Evolutionary conservation across 2,888 invertebrate genomes (phyloP), one percentile per base, ranked within the genome.

Genomic region (Nomada fabriciana): DNA sequence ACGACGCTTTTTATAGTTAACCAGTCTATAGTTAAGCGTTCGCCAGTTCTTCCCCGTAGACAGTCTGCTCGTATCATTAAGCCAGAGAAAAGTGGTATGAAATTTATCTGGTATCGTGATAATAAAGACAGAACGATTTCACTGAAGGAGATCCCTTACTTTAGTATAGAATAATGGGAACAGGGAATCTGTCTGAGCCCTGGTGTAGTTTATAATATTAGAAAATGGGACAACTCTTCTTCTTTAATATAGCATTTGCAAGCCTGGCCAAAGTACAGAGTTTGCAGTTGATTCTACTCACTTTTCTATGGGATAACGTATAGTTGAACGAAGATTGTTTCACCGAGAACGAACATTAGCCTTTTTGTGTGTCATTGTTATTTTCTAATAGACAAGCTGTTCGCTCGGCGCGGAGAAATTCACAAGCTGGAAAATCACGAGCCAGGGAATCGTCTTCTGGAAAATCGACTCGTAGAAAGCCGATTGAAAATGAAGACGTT

Each of bases 391-490:
- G 60, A 13, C 53, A 10, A 67, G 57, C 25, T 53, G n/a, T 63
- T 36, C 50, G 42, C 69, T 67, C 52, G 70, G 20, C 63, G 70
- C 55, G 80, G 86, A 84, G 86, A 86, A 86, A 86, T 80, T 86
- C 77, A 57, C 65, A 72, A 36, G 64, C 25, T 72, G 80, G 76
- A 76, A 86, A 86, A 86, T 85, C 73, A 69, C 53, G 64, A 59
- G 71, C 63, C 65, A 50, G 18, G 3, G 69, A 79, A 67, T 80
- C 82, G 59, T 85, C 76, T 67, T 70, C 76, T 68, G 73, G 80
- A 87, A 87, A 87, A 86, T 80, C 64, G 71, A 23, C 65, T n/a
- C 57, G 79, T 80, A 85, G 82, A 76, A 76, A 84, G 87, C 52
- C 68, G 64, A 80, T 81, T 72, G 59, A 50, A 64, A 72, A 85